phyloP scores from a whole-genome alignment of 2,113 vertebrate species.

The Poeciliopsis prolifica region DNA sequence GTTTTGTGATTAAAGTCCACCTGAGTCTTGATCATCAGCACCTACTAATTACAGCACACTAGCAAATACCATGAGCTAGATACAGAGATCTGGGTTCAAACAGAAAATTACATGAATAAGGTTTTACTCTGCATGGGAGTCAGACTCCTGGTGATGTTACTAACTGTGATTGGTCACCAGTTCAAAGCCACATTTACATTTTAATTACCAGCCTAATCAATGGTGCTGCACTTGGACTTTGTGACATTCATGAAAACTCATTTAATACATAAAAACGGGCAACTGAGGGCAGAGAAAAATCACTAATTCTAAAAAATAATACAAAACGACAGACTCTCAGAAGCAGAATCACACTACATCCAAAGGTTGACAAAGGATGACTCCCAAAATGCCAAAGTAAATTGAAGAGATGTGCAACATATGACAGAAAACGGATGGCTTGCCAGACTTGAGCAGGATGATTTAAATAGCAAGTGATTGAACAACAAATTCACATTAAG shows the following conservation, averaged over 20 bases:
- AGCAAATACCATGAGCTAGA: constrained; percentile 59
- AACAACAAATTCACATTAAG: constrained; percentile 83
- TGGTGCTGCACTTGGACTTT: constrained; percentile 74
- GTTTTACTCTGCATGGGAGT: constrained; percentile 50
- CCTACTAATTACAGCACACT: constrained; percentile 32
- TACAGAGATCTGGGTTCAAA: constrained; percentile 73
- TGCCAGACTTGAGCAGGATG: constrained; percentile 61
- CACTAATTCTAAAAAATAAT: constrained; percentile 42
- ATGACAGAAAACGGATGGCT: constrained; percentile 76
- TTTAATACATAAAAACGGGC: constrained; percentile 70
- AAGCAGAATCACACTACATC: constrained; percentile 9
- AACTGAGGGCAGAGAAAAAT: constrained; percentile 45
- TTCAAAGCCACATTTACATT: constrained; percentile 79
- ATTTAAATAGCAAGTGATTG: constrained; percentile 83
- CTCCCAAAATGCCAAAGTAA: constrained; percentile 72
- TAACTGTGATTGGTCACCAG: constrained; percentile 74
- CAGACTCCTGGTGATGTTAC: constrained; percentile 72
- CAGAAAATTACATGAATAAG: constrained; percentile 71
- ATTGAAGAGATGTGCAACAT: constrained; percentile 60
- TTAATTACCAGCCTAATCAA: constrained; percentile 82
- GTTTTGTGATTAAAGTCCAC: background rate
- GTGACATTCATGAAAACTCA: constrained; percentile 70
- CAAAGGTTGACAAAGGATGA: constrained; percentile 37
- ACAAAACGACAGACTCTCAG: constrained; percentile 11
- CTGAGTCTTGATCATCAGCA: background rate